Evolutionary conservation across 2,113 vertebrate species (phyloP).

Genomic region (Ploceus nigricollis): DNA sequence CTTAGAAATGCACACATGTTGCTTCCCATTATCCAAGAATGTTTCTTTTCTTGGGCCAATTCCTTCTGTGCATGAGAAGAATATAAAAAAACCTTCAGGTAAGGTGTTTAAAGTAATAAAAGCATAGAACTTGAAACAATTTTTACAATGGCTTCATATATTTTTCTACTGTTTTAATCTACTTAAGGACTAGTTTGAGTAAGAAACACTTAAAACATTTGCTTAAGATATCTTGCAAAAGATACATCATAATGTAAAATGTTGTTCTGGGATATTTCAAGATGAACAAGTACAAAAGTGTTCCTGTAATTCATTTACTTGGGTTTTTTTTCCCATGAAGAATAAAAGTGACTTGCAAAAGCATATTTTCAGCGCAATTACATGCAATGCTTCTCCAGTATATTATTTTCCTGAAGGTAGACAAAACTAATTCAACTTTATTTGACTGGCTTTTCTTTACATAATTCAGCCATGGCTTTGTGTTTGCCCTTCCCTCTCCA

Average conservation of each 20-base stretch:
- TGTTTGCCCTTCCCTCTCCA: neutral
- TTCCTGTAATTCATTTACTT: neutral
- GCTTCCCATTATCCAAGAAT: slow-evolving; percentile 66
- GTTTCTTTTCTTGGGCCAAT: slow-evolving; percentile 67
- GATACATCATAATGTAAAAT: neutral
- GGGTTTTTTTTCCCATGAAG: neutral
- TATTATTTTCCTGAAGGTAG: neutral
- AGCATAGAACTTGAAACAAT: neutral
- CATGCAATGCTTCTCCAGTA: neutral
- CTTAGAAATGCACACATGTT: slow-evolving; percentile 45
- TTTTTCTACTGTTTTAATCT: slow-evolving; percentile 39
- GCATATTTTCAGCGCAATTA: slow-evolving; percentile 19
- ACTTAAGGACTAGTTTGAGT: neutral
- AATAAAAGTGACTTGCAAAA: neutral
- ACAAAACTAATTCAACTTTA: neutral
- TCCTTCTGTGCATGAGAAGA: slow-evolving; percentile 26
- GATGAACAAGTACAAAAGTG: neutral
- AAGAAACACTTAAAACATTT: slow-evolving; percentile 29
- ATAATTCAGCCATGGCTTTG: neutral
- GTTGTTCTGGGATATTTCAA: slow-evolving; percentile 12
- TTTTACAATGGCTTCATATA: slow-evolving; percentile 1
- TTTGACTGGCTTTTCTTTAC: neutral
- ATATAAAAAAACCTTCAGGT: slow-evolving; percentile 46
- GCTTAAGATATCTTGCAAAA: slow-evolving; percentile 26
- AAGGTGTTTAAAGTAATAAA: slow-evolving; percentile 50